A percentile compares a stretch with the other conserved stretches of the same genome.
These are phyloP conservation scores for Aphidius gifuensis DNA, from an alignment of 1,140 invertebrate species.

Conservation along the genomic window DNA sequence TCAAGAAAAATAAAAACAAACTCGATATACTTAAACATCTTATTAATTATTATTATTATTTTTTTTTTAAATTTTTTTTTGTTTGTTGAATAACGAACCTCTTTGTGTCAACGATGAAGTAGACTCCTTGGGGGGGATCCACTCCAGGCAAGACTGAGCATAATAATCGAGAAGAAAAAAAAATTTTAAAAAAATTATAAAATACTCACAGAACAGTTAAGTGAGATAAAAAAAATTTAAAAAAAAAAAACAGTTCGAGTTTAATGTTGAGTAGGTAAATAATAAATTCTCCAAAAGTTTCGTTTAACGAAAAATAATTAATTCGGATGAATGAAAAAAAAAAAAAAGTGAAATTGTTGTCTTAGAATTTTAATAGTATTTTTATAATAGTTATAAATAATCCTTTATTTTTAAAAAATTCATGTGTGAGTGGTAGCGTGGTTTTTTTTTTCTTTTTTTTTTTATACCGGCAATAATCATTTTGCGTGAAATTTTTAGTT, in stretches of 20 bases:
- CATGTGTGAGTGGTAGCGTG: background rate
- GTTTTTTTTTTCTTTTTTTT: background rate
- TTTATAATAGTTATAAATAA: conserved; percentile 16
- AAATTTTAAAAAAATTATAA: conserved; percentile 1
- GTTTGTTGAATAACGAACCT: conserved; percentile 39
- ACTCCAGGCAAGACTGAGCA: background rate
- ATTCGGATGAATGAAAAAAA: no score
- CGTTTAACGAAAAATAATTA: conserved; percentile 3
- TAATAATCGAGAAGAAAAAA: background rate
- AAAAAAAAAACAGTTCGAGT: no score
- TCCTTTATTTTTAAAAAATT: conserved; percentile 2
- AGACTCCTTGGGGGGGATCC: conserved; percentile 3
- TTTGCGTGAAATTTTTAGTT: background rate
- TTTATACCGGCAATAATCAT: background rate
- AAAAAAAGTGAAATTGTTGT: background rate
- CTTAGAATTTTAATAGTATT: conserved; percentile 7
- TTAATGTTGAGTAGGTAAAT: no score
- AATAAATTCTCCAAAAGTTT: background rate
- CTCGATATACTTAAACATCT: background rate
- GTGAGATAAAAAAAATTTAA: background rate
- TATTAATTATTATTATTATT: background rate
- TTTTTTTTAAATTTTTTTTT: background rate
- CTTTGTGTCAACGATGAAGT: conserved; percentile 15
- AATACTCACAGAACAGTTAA: background rate
- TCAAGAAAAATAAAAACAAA: background rate